Evolutionary conservation across 1,140 invertebrate genomes (phyloP), one percentile per base, ranked within the genome.

Genomic region (Brachionus manjavacas): DNA sequence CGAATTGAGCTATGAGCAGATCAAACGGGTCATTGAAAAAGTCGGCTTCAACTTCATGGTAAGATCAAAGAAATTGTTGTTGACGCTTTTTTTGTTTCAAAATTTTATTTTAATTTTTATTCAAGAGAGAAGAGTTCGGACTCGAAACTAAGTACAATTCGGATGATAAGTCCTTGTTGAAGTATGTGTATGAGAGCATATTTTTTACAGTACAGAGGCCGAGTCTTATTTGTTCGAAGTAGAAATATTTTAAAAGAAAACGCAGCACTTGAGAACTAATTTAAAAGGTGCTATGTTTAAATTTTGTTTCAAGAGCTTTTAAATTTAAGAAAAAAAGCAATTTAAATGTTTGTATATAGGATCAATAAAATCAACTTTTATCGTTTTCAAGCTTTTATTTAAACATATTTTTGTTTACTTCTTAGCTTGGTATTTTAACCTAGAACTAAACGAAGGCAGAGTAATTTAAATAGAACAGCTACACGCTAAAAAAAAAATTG

Each of bases 11-110:
- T 97, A 95, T 86, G 94, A 95, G 87, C 92, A 90, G 25, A 78
- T 99, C 0, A 91, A 92, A 85, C 91, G 93, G 55, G 93, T 98
- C 52, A 95, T 98, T 81, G 89, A 91, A 85, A 93, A 93, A 81
- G 92, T 95, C 83, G 97, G 97, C 52, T 99, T 99, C 90, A 90
- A 92, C 86, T 92, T 96, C 87, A 91, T 94, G 91, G 95, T 96
- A 90, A 88, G 16, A 60, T 60, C 8, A 60, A 60, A 20, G 9
- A 60, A 25, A 23, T 20, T 9, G 25, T 20, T 16, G 31, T 1
- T 16, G 20, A n/a, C n/a, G n/a, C n/a, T 31, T 31, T 80, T 64
- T 16, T 8, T 25, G 60, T 11, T 80, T 35, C 31, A 35, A 35
- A 35, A 35, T 3, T 52, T 25, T 25, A 55, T 80, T n/a, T 12